Evolutionary conservation across 2,113 vertebrate genomes (phyloP).

Genomic region (Rhea pennata): DNA sequence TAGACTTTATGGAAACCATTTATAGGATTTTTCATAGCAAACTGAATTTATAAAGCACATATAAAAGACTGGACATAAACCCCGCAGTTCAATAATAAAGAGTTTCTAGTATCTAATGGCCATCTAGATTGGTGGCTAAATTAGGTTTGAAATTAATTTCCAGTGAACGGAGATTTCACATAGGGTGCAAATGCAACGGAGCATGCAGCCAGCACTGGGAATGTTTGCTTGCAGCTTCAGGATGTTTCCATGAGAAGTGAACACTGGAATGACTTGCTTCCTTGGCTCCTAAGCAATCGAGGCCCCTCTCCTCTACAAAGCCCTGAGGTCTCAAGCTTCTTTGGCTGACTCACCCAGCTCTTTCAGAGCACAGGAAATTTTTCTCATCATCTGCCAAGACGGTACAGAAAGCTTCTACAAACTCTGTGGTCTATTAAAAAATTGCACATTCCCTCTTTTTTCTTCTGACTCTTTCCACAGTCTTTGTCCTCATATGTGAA

Average conservation of each 20-base stretch:
- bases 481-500: not conserved
- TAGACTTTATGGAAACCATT: not conserved
- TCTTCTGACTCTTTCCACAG: not conserved
- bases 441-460: not conserved
- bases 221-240: not conserved
- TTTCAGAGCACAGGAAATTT: not conserved
- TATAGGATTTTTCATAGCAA: not conserved
- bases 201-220: not conserved
- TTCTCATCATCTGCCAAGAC: conserved; percentile 27
- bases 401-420: not conserved
- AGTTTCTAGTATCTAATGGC: not conserved
- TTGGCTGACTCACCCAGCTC: not conserved
- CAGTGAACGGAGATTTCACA: not conserved
- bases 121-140: not conserved
- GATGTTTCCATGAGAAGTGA: not conserved
- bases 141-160: not conserved
- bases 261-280: not conserved
- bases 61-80: not conserved
- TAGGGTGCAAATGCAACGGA: not conserved
- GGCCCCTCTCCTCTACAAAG: not conserved
- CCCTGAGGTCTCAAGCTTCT: conserved; percentile 18
- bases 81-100: not conserved
- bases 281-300: not conserved
- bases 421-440: not conserved
- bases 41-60: not conserved